Percentiles rank a stretch among this genome's conserved stretches.
phyloP scores from a whole-genome alignment of 2,113 vertebrate genomes.

The Nyctereutes procyonoides region DNA sequence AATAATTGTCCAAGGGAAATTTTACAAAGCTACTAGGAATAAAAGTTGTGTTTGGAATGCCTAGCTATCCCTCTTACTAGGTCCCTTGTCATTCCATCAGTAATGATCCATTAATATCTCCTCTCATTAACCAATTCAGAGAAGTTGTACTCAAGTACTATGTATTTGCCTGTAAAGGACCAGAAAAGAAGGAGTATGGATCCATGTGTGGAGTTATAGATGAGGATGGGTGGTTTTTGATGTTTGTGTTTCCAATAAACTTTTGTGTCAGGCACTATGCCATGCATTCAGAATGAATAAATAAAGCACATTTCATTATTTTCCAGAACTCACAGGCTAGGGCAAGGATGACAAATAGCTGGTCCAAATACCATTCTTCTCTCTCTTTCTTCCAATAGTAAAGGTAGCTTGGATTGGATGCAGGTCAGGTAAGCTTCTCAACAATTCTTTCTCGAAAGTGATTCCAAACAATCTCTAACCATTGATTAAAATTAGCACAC shows the following conservation, averaged over 20 bases:
- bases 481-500: background rate
- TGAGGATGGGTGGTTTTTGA: background rate
- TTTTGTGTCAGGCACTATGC: background rate
- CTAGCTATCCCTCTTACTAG: background rate
- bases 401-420: background rate
- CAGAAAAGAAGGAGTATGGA: background rate
- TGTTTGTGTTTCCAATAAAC: background rate
- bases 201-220: background rate
- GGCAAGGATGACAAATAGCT: background rate
- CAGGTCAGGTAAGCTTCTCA: background rate
- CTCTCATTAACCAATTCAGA: background rate
- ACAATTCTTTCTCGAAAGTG: background rate
- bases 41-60: background rate
- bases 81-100: background rate
- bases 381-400: background rate
- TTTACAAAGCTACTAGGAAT: background rate
- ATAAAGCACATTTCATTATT: background rate
- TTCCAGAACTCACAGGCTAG: background rate
- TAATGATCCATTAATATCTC: background rate
- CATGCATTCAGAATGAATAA: background rate
- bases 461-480: background rate
- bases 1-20: conserved; percentile 49
- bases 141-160: background rate
- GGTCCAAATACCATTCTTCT: background rate
- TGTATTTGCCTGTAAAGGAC: background rate